Evolutionary conservation across 1,140 invertebrate species (phyloP).

Genomic region (Nomia melanderi): DNA sequence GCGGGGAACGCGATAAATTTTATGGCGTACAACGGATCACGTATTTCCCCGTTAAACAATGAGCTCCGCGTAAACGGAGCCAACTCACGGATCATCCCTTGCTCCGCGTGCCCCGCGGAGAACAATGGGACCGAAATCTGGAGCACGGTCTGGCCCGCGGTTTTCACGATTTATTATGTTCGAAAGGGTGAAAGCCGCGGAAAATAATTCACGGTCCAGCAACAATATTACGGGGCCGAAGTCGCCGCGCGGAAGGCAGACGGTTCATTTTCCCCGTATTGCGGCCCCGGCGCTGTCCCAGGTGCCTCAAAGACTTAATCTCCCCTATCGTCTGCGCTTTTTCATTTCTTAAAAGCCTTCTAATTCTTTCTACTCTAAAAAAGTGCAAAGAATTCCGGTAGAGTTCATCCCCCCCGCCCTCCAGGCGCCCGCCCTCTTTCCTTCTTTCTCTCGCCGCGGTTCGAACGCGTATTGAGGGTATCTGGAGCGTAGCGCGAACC

Average conservation of each 20-base stretch:
- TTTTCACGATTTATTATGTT: conserved; percentile 5
- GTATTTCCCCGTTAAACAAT: too few relatives aligned
- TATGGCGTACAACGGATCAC: too few relatives aligned
- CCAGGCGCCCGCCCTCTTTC: too few relatives aligned
- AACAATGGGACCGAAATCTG: conserved; percentile 1
- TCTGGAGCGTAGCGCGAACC: background rate
- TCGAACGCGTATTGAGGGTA: background rate
- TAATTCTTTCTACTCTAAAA: conserved; percentile 6
- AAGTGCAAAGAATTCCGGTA: conserved; percentile 1
- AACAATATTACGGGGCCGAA: background rate
- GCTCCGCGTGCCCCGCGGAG: background rate
- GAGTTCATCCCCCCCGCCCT: background rate
- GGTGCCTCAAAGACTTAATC: conserved; percentile 6
- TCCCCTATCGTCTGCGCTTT: conserved; percentile 5
- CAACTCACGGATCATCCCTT: too few relatives aligned
- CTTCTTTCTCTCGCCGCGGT: too few relatives aligned
- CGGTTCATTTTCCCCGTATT: conserved; percentile 2
- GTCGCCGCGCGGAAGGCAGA: background rate
- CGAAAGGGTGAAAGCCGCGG: background rate
- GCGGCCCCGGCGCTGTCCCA: background rate
- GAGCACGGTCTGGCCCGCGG: background rate
- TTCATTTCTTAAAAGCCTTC: conserved; percentile 6
- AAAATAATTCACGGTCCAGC: conserved; percentile 6
- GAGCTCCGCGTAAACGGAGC: too few relatives aligned
- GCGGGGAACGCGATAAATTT: too few relatives aligned